Base-by-base conservation (phyloP, 2,113 vertebrate species). In the Parus major region DNA sequence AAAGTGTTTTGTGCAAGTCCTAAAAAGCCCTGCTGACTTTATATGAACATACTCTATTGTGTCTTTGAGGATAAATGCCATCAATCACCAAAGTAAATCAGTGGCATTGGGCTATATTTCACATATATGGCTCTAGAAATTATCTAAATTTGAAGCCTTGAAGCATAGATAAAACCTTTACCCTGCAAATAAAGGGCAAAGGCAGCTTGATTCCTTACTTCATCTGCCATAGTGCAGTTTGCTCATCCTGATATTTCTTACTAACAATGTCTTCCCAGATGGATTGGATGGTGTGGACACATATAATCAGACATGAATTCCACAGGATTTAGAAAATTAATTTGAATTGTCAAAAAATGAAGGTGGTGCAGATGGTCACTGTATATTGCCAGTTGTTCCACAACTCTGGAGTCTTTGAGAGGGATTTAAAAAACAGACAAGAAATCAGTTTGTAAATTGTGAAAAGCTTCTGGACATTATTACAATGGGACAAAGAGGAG, bases 361-460 rank as follows among this genome's bases (percentile, higher is more conserved):
- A 91, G 63, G 53, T 65, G 52, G 27, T 78, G 20, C 68, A 93
- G 92, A 81, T 88, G 83, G 53, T n/a, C 61, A 53, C 64, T 78
- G 12, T 68, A 21, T 85, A 49, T 61, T 63, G 27, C 73, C 70
- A 95, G 81, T 86, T 95, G 73, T 75, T 89, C 57, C 9, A 21
- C 29, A 68, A 7, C 39, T 53, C 31, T 50, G 49, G 29, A 53
- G 21, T 65, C 66, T 92, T 49, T 41, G 29, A 80, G 36, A 71
- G 25, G 41, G 35, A 68, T 90, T 93, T 79, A 41, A 82, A 95
- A 86, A 63, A 47, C 39, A 94, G 91, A 83, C 33, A 84, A 75
- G 64, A 75, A 86, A 92, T 75, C 23, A n/a, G 22, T 72, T 75
- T 89, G 28, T 68, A 90, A 90, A 86, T 70, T 35, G 14, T 90